phyloP scores from a whole-genome alignment of 2,888 invertebrate species.

The Automeris io region DNA sequence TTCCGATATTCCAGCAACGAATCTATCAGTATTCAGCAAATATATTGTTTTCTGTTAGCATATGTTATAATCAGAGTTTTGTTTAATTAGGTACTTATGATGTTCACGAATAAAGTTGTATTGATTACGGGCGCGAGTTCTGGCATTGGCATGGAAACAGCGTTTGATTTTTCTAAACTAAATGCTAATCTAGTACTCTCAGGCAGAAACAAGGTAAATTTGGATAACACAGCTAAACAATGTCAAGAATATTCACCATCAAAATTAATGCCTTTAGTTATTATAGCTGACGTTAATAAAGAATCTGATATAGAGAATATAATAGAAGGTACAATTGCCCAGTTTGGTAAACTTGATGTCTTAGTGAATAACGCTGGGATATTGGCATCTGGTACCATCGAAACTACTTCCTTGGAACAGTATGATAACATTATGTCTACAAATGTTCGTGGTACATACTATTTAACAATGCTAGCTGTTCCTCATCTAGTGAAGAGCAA shows the following conservation, averaged over 20 bases:
- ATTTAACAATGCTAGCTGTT: slow-evolving; percentile 86
- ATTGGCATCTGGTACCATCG: slow-evolving; percentile 83
- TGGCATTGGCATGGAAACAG: slow-evolving; percentile 82
- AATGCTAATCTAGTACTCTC: slow-evolving; percentile 78
- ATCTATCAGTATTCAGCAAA: no score
- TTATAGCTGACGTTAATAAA: slow-evolving; percentile 79
- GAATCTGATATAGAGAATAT: slow-evolving; percentile 79
- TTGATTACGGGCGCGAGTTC: slow-evolving; percentile 80
- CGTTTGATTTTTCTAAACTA: slow-evolving; percentile 77
- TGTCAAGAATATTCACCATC: slow-evolving; percentile 51
- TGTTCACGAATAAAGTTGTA: slow-evolving; percentile 73
- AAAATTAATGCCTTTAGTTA: slow-evolving; percentile 55
- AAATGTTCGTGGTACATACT: slow-evolving; percentile 85
- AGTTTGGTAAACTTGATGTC: slow-evolving; percentile 82
- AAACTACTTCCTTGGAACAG: slow-evolving; percentile 85
- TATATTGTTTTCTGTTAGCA: no score
- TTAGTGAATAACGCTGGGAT: slow-evolving; percentile 90
- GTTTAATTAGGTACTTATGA: slow-evolving; percentile 16
- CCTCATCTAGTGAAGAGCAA: slow-evolving; percentile 86
- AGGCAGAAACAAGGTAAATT: slow-evolving; percentile 81
- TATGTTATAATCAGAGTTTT: no score
- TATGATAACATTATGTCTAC: slow-evolving; percentile 89
- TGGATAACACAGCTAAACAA: slow-evolving; percentile 75
- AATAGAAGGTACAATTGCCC: slow-evolving; percentile 79
- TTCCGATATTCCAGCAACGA: no score